Evolutionary conservation across 2,113 vertebrate genomes (phyloP), one percentile per base, ranked within the genome.

Genomic region (Anser cygnoides): DNA sequence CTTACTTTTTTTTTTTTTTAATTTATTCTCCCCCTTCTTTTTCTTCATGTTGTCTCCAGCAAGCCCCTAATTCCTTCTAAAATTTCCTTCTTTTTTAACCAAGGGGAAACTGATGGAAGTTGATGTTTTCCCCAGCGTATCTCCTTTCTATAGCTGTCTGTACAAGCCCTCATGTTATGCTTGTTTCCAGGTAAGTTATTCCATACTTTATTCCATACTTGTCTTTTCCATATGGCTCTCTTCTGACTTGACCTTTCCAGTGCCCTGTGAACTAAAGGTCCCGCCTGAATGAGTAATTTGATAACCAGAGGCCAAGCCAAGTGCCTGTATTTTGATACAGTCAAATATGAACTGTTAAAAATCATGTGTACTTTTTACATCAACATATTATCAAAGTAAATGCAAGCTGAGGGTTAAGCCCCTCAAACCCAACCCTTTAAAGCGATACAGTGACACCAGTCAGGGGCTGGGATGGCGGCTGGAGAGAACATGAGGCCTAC

Each of bases 361-460:
- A 25, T 3, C 2, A 4, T 1, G 0, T 29, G 44, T 9, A 77
- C 87, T 90, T 90, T 81, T 81, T 26, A 15, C n/a, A 33, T 13
- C 28, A 0, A 18, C 37, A 37, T 2, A 13, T 81, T 55, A 20
- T 72, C 52, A 0, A 10, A 31, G 41, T 14, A 12, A 80, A 8
- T 1, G 58, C 25, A 14, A 46, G 39, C 37, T 3, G 80, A 9
- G 66, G 2, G 44, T 0, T 6, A 33, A 55, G 68, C 31, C 9
- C 0, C 62, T 37, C 3, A 2, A 16, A 3, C 4, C 3, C 7
- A 58, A 26, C 33, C 75, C 5, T 2, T 4, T 23, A 0, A 52
- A 29, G 77, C 1, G 80, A 6, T 71, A 70, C 19, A 1, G 82
- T 3, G 66, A 14, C 71, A 17, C 26, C 2, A 29, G 25, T 1